Base-by-base conservation (phyloP, 2,888 invertebrate species). In the Pherbina coryleti region DNA sequence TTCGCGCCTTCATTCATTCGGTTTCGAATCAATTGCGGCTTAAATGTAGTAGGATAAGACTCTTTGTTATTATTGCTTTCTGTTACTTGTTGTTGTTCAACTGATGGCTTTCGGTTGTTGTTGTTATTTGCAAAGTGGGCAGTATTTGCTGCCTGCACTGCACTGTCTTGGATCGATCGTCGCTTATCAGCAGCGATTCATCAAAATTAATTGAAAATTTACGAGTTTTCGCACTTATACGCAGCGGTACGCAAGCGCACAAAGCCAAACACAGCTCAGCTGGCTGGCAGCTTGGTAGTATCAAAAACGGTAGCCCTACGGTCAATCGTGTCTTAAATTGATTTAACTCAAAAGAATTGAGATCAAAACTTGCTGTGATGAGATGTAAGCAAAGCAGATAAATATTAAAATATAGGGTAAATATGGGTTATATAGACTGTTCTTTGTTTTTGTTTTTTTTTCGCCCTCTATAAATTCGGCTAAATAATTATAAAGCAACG, bases 131-230 rank as follows among this genome's bases (percentile, higher is more conserved):
- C 25, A 25, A n/a, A 66, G 49, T 64, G 51, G 74, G 8, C 14
- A 28, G 64, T 19, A 19, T 28, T 53, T 62, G 44, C n/a, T 31
- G 74, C 53, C 51, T 51, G 62, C 64, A 79, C 80, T 81, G n/a
- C n/a, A n/a, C 78, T 79, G 80, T 73, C 79, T 77, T 71, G 77
- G 82, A 82, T 82, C 79, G 82, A 82, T 82, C 79, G 44, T 14
- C 44, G 44, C 44, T 82, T 82, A 82, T 82, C 82, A 76, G 66
- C 72, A 79, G 79, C 81, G 82, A 83, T 83, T 82, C 83, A 83
- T 83, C 83, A 83, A 83, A 83, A 82, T 83, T 83, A 83, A 83
- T 83, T 83, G 83, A 83, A 83, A 83, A 82, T 83, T 83, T 83
- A 83, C 83, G 83, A 83, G 83, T 82, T 82, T 82, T 83, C 83